Conservation (phyloP, 2,888 invertebrate genomes). For the Andrena bucephala region DNA sequence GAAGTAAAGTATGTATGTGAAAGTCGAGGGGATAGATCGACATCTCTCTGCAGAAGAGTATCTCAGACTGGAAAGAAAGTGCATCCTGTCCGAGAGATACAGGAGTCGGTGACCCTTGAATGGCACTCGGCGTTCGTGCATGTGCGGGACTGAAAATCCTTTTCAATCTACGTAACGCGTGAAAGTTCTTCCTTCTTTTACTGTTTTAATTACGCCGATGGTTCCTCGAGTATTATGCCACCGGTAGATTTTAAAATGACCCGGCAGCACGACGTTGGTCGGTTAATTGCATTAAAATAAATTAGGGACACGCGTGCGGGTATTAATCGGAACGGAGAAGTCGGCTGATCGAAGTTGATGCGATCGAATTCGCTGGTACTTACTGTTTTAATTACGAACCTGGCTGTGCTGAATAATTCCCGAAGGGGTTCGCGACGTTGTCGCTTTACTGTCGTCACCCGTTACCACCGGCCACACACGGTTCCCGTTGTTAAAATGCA, state of each 20-base stretch:
- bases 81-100: neutral
- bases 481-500: neutral
- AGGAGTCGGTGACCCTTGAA: constrained; percentile 37
- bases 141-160: neutral
- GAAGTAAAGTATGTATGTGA: constrained; percentile 16
- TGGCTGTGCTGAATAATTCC: constrained; percentile 4
- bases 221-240: neutral
- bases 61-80: constrained; percentile 43
- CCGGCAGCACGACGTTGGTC: neutral
- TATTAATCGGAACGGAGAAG: neutral
- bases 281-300: neutral
- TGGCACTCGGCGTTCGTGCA: neutral
- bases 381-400: constrained; percentile 33
- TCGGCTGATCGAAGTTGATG: neutral
- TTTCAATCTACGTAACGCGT: neutral
- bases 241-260: neutral
- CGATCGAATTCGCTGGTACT: neutral
- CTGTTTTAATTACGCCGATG: neutral
- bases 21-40: constrained; percentile 31
- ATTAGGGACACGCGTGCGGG: neutral
- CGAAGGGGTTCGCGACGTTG: neutral
- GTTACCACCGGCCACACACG: neutral
- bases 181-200: neutral
- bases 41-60: neutral
- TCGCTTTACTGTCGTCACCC: neutral